Conservation (phyloP, 2,888 invertebrate species). For the Lagria hirta region DNA sequence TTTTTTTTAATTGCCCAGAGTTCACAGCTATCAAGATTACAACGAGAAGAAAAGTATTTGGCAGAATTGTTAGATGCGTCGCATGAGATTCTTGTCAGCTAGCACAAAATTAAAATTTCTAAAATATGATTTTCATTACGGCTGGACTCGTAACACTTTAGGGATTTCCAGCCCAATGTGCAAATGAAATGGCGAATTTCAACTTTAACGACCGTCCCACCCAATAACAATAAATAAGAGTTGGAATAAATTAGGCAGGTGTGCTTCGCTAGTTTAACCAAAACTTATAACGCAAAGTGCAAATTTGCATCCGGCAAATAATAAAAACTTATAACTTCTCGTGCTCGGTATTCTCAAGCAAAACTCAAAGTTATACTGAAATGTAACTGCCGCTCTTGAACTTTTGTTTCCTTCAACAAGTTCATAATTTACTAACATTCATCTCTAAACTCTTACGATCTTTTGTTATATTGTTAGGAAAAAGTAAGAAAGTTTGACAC, state of each 20-base stretch:
- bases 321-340: constrained; percentile 21
- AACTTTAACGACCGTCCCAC: constrained; percentile 16
- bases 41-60: no score
- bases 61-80: no score
- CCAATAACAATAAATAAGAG: constrained; percentile 24
- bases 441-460: constrained; percentile 25
- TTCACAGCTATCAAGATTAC: no score
- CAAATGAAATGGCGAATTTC: constrained; percentile 21
- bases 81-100: no score
- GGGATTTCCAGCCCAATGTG: constrained; percentile 18
- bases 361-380: no score
- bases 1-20: no score
- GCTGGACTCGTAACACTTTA: constrained; percentile 18
- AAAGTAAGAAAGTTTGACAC: constrained; percentile 25
- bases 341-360: no score
- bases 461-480: constrained; percentile 19
- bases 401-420: constrained; percentile 26
- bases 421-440: constrained; percentile 27
- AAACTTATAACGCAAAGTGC: constrained; percentile 16
- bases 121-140: constrained; percentile 24
- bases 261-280: constrained; percentile 22
- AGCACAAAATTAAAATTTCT: constrained; percentile 22
- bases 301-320: constrained; percentile 22
- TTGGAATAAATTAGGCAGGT: constrained; percentile 33
- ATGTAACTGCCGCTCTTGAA: constrained; percentile 22